phyloP scores from a whole-genome alignment of 1,140 invertebrate species.

The Drosophila lacertosa region DNA sequence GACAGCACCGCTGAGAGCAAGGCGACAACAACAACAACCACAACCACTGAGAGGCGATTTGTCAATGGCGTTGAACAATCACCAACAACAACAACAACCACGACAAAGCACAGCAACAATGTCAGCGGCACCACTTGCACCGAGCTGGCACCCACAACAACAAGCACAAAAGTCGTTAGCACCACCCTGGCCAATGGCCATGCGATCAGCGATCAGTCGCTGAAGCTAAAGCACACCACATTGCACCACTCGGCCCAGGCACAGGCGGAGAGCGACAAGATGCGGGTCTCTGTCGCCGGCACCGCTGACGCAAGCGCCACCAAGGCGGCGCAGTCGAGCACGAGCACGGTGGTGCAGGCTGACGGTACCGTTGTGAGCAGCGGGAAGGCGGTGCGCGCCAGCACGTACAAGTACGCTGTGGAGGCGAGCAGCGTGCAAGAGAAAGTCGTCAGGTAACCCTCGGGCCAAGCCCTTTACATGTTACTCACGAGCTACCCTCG shows the following conservation, averaged over 20 bases:
- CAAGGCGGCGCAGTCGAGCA: constrained; percentile 48
- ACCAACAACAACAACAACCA: constrained; percentile 12
- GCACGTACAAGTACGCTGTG: constrained; percentile 73
- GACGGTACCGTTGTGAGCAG: constrained; percentile 71
- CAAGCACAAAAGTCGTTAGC: neutral
- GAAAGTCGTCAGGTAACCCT: constrained; percentile 74
- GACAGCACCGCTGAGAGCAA: constrained; percentile 57
- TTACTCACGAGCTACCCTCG: neutral
- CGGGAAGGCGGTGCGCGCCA: constrained; percentile 46
- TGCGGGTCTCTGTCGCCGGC: constrained; percentile 11
- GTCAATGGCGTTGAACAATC: constrained; percentile 39
- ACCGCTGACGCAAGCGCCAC: constrained; percentile 60
- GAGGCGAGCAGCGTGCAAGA: constrained; percentile 78
- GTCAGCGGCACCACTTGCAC: constrained; percentile 30
- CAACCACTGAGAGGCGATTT: constrained; percentile 32
- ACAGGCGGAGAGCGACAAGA: constrained; percentile 27
- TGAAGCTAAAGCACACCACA: constrained; percentile 24
- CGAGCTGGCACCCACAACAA: constrained; percentile 24
- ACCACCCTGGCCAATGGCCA: neutral
- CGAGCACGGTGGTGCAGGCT: constrained; percentile 48
- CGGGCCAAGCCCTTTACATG: neutral
- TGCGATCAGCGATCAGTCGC: constrained; percentile 20
- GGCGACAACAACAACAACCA: constrained; percentile 24
- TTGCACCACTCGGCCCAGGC: constrained; percentile 42
- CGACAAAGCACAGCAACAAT: constrained; percentile 22